A percentile compares a stretch with the other conserved stretches of the same genome.
Conservation (phyloP, 2,888 invertebrate genomes). For the Ferrisia virgata region DNA sequence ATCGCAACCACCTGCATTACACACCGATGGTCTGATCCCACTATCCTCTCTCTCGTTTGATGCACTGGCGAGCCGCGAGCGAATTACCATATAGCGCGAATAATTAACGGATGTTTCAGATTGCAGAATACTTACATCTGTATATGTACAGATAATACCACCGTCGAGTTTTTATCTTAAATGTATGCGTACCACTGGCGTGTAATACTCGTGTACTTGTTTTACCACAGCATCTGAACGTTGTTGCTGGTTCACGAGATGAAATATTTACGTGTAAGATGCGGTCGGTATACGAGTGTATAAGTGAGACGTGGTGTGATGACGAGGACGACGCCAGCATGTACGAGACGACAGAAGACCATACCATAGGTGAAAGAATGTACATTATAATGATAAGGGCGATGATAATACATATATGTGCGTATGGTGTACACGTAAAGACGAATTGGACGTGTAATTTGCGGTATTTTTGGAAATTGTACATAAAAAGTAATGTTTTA, state of each 20-base stretch:
- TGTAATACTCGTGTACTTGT: not conserved
- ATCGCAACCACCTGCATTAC: not conserved
- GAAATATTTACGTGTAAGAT: not conserved
- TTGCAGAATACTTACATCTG: no score
- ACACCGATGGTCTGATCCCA: not conserved
- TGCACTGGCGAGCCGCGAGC: not conserved
- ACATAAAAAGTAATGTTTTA: not conserved
- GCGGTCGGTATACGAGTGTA: not conserved
- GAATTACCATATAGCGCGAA: constrained; percentile 6
- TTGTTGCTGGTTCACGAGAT: not conserved
- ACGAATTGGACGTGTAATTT: not conserved
- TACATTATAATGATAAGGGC: not conserved
- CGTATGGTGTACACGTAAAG: not conserved
- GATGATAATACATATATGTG: not conserved
- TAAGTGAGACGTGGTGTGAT: not conserved
- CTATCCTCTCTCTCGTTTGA: not conserved
- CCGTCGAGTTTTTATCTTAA: not conserved
- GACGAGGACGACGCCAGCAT: not conserved
- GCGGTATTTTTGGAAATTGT: not conserved
- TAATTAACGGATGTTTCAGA: constrained; percentile 23
- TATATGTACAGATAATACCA: no score
- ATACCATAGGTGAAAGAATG: not conserved
- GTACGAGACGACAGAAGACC: not conserved
- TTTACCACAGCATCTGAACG: not conserved
- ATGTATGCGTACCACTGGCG: not conserved